Percentiles rank a stretch among this genome's conserved stretches.
Evolutionary conservation across 2,113 vertebrate genomes (phyloP).

Genomic region (Tamias sibiricus): DNA sequence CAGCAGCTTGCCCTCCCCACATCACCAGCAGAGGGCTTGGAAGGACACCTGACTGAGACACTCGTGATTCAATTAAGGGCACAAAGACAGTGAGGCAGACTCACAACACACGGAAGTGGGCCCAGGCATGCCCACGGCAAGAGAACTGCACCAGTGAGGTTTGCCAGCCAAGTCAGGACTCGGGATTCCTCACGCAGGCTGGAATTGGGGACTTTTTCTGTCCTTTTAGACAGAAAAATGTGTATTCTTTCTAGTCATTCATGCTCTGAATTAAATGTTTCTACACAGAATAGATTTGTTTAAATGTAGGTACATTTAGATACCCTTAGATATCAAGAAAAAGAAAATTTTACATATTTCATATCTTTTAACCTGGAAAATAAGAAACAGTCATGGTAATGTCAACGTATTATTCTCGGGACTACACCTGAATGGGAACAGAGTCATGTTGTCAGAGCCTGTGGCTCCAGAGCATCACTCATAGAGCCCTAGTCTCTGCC

Average conservation of each 20-base stretch:
- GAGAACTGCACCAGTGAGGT: background rate
- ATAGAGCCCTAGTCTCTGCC: background rate
- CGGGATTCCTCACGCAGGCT: background rate
- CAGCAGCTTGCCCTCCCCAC: background rate
- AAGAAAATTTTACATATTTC: background rate
- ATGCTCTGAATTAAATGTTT: background rate
- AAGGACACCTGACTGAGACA: background rate
- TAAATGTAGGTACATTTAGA: background rate
- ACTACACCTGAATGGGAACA: background rate
- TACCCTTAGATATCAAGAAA: background rate
- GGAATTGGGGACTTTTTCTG: background rate
- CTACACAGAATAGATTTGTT: background rate
- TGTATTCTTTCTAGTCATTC: background rate
- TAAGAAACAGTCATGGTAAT: background rate
- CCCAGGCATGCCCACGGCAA: background rate
- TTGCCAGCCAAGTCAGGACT: background rate
- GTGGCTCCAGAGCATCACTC: background rate
- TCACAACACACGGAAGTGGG: background rate
- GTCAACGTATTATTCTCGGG: background rate
- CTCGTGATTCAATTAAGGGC: background rate
- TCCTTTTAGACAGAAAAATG: background rate
- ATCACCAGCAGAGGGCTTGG: background rate
- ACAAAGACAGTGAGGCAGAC: background rate
- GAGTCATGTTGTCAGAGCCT: background rate
- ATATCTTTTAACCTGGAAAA: background rate